These are phyloP conservation scores for Dendropsophus ebraccatus DNA, from an alignment of 2,113 vertebrate species.

Conservation along the genomic window DNA sequence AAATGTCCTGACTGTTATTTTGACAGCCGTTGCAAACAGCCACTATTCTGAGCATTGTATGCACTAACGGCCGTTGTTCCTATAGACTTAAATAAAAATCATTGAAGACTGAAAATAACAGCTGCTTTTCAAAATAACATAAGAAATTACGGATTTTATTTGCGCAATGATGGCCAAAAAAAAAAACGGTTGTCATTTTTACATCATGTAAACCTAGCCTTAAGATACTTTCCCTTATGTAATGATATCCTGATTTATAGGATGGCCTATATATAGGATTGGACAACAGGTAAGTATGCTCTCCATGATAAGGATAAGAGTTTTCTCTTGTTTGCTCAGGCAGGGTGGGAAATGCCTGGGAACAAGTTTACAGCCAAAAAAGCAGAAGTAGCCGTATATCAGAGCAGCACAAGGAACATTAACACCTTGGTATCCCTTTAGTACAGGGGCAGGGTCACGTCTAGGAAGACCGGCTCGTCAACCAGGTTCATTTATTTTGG, in stretches of 20 bases:
- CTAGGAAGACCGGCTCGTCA: neutral
- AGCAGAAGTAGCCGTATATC: constrained; percentile 52
- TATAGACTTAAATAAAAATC: too few relatives aligned
- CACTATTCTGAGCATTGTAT: too few relatives aligned
- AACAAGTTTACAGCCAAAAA: constrained; percentile 29
- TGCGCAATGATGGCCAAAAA: too few relatives aligned
- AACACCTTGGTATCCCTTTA: neutral
- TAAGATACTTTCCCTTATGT: neutral
- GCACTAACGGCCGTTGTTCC: too few relatives aligned
- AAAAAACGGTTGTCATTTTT: too few relatives aligned
- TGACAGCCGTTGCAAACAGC: too few relatives aligned
- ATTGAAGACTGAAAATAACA: too few relatives aligned
- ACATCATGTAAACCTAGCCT: too few relatives aligned
- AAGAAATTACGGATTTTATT: too few relatives aligned
- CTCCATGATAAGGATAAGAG: neutral
- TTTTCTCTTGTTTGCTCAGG: constrained; percentile 36
- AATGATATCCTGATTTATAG: neutral
- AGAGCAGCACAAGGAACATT: neutral
- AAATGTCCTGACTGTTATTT: too few relatives aligned
- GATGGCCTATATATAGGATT: constrained; percentile 12
- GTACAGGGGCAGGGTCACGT: constrained; percentile 21
- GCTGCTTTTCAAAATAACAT: too few relatives aligned
- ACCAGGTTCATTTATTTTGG: neutral
- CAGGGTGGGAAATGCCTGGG: constrained; percentile 11
- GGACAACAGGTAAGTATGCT: neutral